Conservation (phyloP, 2,797 vertebrate genomes). For the Sylvia borin region DNA sequence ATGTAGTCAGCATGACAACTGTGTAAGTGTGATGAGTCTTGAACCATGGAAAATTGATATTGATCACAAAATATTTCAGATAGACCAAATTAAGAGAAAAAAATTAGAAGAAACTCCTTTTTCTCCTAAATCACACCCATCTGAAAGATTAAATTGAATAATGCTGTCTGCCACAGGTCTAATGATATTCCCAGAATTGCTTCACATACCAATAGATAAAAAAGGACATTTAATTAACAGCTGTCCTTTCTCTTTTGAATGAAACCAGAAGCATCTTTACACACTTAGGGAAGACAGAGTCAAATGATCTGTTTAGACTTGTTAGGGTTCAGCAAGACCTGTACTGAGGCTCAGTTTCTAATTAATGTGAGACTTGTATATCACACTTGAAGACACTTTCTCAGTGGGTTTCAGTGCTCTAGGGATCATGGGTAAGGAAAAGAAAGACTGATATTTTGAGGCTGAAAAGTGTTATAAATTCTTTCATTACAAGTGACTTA, state of each 20-base stretch:
- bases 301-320: not conserved
- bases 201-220: not conserved
- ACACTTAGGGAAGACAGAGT: not conserved
- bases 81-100: not conserved
- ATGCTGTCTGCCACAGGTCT: not conserved
- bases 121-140: not conserved
- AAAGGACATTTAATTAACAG: not conserved
- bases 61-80: not conserved
- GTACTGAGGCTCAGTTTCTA: conserved; percentile 16
- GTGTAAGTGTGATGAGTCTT: not conserved
- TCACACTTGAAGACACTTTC: not conserved
- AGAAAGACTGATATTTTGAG: not conserved
- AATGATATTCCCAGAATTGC: not conserved
- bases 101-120: not conserved
- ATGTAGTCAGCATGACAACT: not conserved
- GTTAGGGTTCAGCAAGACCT: not conserved
- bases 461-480: not conserved
- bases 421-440: not conserved
- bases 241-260: not conserved
- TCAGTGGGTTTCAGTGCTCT: not conserved
- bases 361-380: not conserved
- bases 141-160: not conserved
- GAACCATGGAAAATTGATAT: not conserved
- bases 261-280: not conserved
- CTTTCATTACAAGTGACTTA: not conserved